Conservation (phyloP, 2,797 vertebrate genomes). For the Ibycter americanus region DNA sequence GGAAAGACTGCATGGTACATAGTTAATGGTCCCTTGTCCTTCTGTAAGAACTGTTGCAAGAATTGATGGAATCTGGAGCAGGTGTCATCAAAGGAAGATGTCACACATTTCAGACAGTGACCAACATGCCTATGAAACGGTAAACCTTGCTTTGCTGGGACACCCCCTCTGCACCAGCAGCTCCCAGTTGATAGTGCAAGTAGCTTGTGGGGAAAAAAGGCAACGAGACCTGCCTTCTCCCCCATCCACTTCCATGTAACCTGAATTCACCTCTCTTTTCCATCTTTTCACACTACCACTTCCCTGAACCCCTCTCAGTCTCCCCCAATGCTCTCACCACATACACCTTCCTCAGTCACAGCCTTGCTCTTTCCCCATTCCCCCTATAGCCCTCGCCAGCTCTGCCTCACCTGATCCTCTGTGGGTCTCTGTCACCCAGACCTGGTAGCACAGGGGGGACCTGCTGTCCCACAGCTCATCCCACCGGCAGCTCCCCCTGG, state of each 20-base stretch:
- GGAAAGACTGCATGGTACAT: background rate
- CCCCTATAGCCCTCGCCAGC: background rate
- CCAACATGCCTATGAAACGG: background rate
- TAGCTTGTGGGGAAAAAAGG: background rate
- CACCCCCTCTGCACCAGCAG: background rate
- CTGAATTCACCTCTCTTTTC: background rate
- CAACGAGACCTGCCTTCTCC: background rate
- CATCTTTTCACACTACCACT: background rate
- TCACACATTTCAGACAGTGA: background rate
- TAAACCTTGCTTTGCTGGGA: background rate
- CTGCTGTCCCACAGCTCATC: background rate
- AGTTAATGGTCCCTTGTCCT: background rate
- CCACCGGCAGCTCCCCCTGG: background rate
- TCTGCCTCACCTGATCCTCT: background rate
- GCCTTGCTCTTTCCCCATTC: background rate
- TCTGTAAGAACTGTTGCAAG: background rate
- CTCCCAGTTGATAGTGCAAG: background rate
- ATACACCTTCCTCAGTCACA: background rate
- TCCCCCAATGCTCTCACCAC: background rate
- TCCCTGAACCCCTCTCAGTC: background rate
- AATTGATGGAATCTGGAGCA: background rate
- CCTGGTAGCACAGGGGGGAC: background rate
- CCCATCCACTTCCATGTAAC: background rate
- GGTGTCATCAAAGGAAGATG: background rate
- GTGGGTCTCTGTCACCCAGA: background rate